Conservation (phyloP, 2,888 invertebrate genomes). For the Venustoraphidia nigricollis region DNA sequence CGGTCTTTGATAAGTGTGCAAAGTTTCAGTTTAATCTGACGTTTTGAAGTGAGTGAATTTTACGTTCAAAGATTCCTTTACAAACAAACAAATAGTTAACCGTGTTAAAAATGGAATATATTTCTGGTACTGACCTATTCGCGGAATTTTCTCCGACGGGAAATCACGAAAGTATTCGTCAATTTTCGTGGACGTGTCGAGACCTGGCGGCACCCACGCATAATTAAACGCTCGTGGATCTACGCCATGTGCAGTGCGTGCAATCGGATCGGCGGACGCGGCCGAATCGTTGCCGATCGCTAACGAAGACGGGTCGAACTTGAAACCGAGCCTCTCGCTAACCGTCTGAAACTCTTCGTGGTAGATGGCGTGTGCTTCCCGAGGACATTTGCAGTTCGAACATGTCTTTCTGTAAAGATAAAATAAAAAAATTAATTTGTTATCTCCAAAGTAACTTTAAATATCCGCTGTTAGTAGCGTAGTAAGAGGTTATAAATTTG, state of each 20-base stretch:
- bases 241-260: conserved; percentile 43
- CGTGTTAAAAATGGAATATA: conserved; percentile 42
- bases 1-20: no score
- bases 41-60: no score
- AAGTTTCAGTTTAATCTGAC: no score
- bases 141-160: conserved; percentile 54
- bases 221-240: conserved; percentile 29
- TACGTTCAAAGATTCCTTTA: no score
- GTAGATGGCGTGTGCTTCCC: conserved; percentile 64
- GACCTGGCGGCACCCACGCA: conserved; percentile 26
- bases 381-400: conserved; percentile 80
- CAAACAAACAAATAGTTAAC: no score
- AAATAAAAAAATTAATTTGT: not conserved
- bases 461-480: no score
- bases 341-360: conserved; percentile 76
- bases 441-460: not conserved
- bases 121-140: conserved; percentile 23
- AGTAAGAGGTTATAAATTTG: no score
- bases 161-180: conserved; percentile 87
- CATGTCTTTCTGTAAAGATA: conserved; percentile 71
- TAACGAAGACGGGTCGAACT: conserved; percentile 36
- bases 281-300: conserved; percentile 35
- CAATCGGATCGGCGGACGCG: conserved; percentile 62
- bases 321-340: conserved; percentile 53
- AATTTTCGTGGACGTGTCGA: conserved; percentile 41